A percentile compares a stretch with the other conserved stretches of the same genome.
Conservation (phyloP, 2,797 vertebrate genomes). For the Anas georgica region DNA sequence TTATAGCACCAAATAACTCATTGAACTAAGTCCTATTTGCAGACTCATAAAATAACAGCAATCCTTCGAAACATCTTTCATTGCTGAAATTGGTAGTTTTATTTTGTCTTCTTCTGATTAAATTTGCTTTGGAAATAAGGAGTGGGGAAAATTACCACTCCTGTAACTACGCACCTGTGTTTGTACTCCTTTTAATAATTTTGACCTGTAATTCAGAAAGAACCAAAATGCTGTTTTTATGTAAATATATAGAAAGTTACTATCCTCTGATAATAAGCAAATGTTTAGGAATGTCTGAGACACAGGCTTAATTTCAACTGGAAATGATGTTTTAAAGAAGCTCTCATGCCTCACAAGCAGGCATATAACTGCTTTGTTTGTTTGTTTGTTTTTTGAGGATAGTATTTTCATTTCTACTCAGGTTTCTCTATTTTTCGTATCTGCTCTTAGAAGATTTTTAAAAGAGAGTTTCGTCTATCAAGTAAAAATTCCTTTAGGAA, state of each 20-base stretch:
- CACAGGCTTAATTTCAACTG: not conserved
- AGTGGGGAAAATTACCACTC: not conserved
- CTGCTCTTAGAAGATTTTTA: not conserved
- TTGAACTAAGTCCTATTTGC: not conserved
- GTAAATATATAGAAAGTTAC: not conserved
- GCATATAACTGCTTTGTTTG: not conserved
- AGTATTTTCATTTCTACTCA: not conserved
- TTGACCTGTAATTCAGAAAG: not conserved
- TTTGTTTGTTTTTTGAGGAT: not conserved
- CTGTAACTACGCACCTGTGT: not conserved
- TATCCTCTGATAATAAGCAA: not conserved
- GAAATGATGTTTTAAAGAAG: not conserved
- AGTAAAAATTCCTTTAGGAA: not conserved
- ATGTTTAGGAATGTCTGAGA: not conserved
- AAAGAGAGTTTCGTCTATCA: not conserved
- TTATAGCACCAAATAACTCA: not conserved
- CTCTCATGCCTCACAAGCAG: not conserved
- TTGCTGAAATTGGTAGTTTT: not conserved
- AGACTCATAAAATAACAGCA: not conserved
- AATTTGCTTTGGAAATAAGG: not conserved
- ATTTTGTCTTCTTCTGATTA: not conserved
- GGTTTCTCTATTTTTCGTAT: not conserved
- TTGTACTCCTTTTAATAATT: not conserved
- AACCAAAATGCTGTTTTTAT: not conserved
- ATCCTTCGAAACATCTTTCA: not conserved